Base-by-base conservation (phyloP, 2,888 invertebrate genomes). In the Drosophila picticornis region DNA sequence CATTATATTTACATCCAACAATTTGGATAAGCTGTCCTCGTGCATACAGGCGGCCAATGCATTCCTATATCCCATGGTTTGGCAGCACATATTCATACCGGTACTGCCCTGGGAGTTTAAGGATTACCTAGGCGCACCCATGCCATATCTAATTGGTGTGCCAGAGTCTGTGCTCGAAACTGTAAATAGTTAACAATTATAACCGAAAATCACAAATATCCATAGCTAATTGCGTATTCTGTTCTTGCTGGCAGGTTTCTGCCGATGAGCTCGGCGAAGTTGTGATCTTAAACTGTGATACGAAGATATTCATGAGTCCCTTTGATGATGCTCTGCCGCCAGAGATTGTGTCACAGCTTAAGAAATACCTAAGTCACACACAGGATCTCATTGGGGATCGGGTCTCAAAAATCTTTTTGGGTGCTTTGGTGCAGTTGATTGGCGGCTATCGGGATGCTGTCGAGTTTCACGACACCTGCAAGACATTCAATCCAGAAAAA, bases 31-130 rank as follows among this genome's bases (percentile, higher is more conserved):
- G 71, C 94, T 99, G 57, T 98, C 98, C 58, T 98, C 99, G 0
- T 97, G 97, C 91, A 97, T 97, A 32, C 98, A 99, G 93, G 99
- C 99, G 19, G 98, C 98, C 25, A 98, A 98, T 92, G 96, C 97
- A 74, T 96, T 99, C 55, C 95, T 99, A 50, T 99, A 98, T 94
- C 99, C 99, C 1, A 99, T 99, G 98, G 96, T 97, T 83, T 99
- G 99, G 99, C 99, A 99, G 94, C 99, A 99, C 91, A 98, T 99
- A 91, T 99, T 97, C 93, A 99, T 99, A 93, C 99, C 99, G 61
- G 97, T 99, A 83, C 94, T 99, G 90, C 99, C 99, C 29, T 95
- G 96, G 92, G 96, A 97, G 91, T 95, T 99, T 75, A 96, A 97
- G 81, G 99, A 99, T 93, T 98, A 98, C 93, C 94, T 98, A 80